Evolutionary conservation across 2,888 invertebrate species (phyloP), one percentile per base, ranked within the genome.

Genomic region (Tenthredo scrophulariae): DNA sequence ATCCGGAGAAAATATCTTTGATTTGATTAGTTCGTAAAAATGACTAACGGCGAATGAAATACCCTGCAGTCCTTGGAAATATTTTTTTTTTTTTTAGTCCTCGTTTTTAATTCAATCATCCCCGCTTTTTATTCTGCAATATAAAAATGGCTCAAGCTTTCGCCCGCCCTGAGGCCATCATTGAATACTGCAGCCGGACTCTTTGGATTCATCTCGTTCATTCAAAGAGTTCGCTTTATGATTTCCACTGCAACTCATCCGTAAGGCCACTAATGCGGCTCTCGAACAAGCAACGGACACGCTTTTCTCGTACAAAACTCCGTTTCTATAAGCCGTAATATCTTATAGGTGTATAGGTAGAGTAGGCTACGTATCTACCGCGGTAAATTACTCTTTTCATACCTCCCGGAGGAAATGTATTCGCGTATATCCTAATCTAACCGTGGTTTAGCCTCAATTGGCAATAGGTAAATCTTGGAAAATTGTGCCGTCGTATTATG

Each of bases 311-410:
- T 85, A 80, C 86, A 87, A 88, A 88, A 87, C 85, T 84, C 70
- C 83, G 62, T 84, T 70, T 46, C 83, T 83, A 65, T 83, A 83
- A 83, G 67, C 83, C 67, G 33, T 83, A 83, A 83, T 83, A 83
- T 83, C 67, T 43, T 67, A 83, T 83, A 33, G 50, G 46, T 83
- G 15, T 15, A 22, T 50, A 85, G 58, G 72, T 58, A 7, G 37
- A 7, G 37, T 37, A 37, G 33, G 33, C 33, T 33, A 37, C 65
- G 58, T 67, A 85, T 40, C 85, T 80, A 62, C 86, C 85, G 84
- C 84, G 82, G 84, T 85, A 85, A 88, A 88, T 89, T 87, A 87
- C 87, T 88, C 85, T 84, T 88, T 88, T 88, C 87, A 86, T 84
- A 80, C 84, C 70, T 75, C 84, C 86, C 79, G 54, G 50, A 85